Evolutionary conservation across 2,113 vertebrate genomes (phyloP).

Genomic region (Catagonus wagneri): DNA sequence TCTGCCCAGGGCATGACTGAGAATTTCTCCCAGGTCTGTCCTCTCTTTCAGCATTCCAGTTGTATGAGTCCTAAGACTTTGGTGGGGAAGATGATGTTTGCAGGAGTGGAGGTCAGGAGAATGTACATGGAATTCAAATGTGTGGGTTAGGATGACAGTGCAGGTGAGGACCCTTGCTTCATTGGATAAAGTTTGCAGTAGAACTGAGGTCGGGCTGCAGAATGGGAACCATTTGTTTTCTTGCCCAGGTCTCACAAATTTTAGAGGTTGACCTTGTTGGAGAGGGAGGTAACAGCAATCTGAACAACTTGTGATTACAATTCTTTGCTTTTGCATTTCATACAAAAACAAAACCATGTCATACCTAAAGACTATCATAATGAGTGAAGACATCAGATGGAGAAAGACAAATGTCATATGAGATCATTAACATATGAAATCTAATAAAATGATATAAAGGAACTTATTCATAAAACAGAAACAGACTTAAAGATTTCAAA

Average conservation of each 20-base stretch:
- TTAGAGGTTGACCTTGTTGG: background rate
- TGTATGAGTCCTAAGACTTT: background rate
- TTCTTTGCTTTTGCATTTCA: background rate
- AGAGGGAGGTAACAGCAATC: background rate
- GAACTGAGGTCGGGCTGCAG: background rate
- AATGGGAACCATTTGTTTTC: background rate
- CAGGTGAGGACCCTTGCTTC: background rate
- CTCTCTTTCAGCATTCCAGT: background rate
- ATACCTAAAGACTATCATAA: no score
- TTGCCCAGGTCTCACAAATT: background rate
- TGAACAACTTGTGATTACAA: background rate
- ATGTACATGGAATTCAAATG: background rate
- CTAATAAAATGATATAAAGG: no score
- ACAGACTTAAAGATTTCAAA: no score
- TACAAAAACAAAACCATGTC: background rate
- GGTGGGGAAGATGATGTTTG: background rate
- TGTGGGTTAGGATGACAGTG: background rate
- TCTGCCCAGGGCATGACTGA: background rate
- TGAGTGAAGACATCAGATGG: no score
- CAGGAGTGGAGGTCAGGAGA: background rate
- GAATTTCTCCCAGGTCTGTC: background rate
- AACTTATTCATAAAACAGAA: no score
- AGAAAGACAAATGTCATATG: no score
- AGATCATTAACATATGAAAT: no score
- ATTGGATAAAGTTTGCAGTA: background rate